A percentile compares a stretch with the other conserved stretches of the same genome.
phyloP scores from a whole-genome alignment of 2,797 vertebrate genomes.

The Enteromius radiatus region DNA sequence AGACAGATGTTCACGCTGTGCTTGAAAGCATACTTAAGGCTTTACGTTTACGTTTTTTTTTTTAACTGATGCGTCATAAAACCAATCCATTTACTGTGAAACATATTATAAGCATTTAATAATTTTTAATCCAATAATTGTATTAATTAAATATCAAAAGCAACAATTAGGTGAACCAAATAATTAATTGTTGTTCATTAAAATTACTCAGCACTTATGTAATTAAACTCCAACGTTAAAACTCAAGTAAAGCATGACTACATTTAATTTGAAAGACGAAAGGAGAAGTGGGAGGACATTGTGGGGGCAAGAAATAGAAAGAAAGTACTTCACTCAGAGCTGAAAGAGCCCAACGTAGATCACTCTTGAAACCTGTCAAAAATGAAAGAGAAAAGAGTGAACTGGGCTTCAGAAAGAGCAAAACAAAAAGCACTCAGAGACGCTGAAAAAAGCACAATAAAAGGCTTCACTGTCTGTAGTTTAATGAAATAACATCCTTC shows the following conservation, averaged over 20 bases:
- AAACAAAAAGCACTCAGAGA: constrained; percentile 22
- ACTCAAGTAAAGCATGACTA: constrained; percentile 12
- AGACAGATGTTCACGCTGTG: background rate
- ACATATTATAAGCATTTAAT: background rate
- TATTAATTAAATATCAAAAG: background rate
- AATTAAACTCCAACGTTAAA: constrained; percentile 7
- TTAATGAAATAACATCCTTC: constrained; percentile 34
- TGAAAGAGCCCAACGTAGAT: background rate
- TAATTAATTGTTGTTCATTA: background rate
- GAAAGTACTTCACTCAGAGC: background rate
- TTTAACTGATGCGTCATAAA: background rate
- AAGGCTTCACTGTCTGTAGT: constrained; percentile 25
- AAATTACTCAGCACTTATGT: background rate
- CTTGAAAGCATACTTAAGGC: background rate
- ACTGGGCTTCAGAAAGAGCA: constrained; percentile 15
- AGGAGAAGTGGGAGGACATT: background rate
- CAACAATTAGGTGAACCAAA: background rate
- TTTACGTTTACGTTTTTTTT: background rate
- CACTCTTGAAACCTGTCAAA: constrained; percentile 27
- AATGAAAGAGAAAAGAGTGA: constrained; percentile 30
- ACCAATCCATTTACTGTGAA: background rate
- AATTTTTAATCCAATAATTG: background rate
- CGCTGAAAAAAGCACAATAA: constrained; percentile 21
- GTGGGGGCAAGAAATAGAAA: constrained; percentile 28
- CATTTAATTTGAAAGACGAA: constrained; percentile 20